Conservation (phyloP, 2,113 vertebrate genomes). For the Dissostichus mawsoni region DNA sequence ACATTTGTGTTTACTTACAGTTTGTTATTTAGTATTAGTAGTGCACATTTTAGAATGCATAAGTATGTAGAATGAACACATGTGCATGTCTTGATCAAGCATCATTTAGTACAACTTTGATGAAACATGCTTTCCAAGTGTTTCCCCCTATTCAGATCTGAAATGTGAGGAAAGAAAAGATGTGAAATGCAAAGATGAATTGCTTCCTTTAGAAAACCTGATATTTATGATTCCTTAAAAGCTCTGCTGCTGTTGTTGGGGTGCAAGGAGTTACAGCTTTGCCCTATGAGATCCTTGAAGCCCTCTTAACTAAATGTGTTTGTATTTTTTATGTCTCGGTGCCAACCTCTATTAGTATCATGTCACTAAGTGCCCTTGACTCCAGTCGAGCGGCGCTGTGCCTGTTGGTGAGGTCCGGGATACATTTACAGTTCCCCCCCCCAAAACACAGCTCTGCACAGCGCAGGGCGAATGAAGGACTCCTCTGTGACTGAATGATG, state of each 20-base stretch:
- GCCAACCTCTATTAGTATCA: slow-evolving; percentile 72
- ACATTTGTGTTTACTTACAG: not conserved
- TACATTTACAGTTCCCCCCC: slow-evolving; percentile 46
- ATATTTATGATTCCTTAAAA: slow-evolving; percentile 58
- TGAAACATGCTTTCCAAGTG: slow-evolving; percentile 15
- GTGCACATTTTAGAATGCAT: not conserved
- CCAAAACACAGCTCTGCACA: slow-evolving; percentile 32
- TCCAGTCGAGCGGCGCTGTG: slow-evolving; percentile 42
- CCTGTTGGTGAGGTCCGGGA: slow-evolving; percentile 36
- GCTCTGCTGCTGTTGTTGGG: slow-evolving; percentile 14
- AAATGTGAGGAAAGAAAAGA: not conserved
- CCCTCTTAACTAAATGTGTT: slow-evolving; percentile 69
- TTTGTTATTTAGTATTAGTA: not conserved
- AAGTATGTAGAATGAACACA: not conserved
- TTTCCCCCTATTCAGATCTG: not conserved
- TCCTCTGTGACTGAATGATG: slow-evolving; percentile 14
- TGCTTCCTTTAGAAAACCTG: slow-evolving; percentile 20
- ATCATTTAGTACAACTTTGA: not conserved
- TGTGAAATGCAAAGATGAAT: slow-evolving; percentile 3
- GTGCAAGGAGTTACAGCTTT: slow-evolving; percentile 58
- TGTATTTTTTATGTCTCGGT: slow-evolving; percentile 70
- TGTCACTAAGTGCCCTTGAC: slow-evolving; percentile 71
- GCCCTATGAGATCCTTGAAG: slow-evolving; percentile 67
- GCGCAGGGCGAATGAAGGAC: slow-evolving; percentile 34
- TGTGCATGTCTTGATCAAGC: not conserved